These are phyloP conservation scores for Butorides virescens DNA, from an alignment of 2,113 vertebrate species.

Conservation along the genomic window DNA sequence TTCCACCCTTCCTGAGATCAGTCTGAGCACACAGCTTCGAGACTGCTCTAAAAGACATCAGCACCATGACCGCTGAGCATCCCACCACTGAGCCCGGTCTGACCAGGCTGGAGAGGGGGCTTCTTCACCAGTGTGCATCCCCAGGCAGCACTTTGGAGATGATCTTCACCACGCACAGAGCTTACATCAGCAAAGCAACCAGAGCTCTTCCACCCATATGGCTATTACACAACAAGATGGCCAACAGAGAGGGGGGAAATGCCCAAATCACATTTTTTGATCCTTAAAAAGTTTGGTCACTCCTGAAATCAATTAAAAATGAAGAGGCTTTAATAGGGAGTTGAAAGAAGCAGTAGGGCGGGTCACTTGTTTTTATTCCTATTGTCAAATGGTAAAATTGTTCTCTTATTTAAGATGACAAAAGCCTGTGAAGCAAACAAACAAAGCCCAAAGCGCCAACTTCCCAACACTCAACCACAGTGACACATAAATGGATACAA, in stretches of 20 bases:
- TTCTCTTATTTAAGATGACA: neutral
- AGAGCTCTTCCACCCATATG: neutral
- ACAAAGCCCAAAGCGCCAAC: neutral
- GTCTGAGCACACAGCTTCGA: neutral
- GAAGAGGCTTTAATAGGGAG: neutral
- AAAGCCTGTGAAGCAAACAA: neutral
- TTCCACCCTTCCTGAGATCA: neutral
- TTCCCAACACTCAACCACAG: neutral
- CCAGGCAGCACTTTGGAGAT: neutral
- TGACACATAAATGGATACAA: neutral
- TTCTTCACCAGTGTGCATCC: neutral
- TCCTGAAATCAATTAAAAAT: neutral
- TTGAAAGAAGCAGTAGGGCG: neutral
- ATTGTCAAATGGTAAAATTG: neutral
- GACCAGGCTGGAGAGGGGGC: neutral
- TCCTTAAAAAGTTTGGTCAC: neutral
- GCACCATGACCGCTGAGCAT: neutral
- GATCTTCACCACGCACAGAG: neutral
- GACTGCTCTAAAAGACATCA: neutral
- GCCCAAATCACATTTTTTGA: neutral
- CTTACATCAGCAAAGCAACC: neutral
- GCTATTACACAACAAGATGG: neutral
- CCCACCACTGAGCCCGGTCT: neutral
- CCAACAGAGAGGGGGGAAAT: neutral
- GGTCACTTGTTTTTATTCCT: neutral